Percentiles rank a stretch among this genome's conserved stretches.
These are phyloP conservation scores for Trogon surrucura DNA, from an alignment of 2,113 vertebrate genomes.

Conservation along the genomic window DNA sequence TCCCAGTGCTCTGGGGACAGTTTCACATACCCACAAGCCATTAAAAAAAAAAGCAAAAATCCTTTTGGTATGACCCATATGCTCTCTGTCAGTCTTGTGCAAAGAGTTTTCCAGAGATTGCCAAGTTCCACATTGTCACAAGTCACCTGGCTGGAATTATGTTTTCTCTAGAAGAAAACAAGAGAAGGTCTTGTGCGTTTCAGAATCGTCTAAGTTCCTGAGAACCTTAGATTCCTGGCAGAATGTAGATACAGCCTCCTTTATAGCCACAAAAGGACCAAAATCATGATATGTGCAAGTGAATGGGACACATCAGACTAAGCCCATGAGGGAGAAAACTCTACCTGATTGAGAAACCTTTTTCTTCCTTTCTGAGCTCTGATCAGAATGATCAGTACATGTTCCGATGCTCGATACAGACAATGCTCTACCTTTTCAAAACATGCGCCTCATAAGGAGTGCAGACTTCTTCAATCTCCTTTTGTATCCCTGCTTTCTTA, in stretches of 20 bases:
- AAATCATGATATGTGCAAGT: not conserved
- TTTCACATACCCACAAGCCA: not conserved
- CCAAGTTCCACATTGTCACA: not conserved
- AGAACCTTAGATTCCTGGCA: not conserved
- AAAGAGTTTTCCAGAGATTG: not conserved
- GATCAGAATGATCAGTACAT: not conserved
- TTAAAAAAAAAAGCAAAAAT: not conserved
- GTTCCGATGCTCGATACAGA: accelerated
- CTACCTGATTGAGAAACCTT: not conserved
- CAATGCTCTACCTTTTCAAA: not conserved
- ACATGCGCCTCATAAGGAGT: not conserved
- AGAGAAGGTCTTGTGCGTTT: not conserved
- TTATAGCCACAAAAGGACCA: not conserved
- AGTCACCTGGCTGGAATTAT: not conserved
- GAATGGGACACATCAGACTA: not conserved
- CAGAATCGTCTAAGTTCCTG: not conserved
- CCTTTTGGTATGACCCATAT: not conserved
- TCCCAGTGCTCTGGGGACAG: not conserved
- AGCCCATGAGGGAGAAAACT: not conserved
- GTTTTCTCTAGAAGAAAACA: not conserved
- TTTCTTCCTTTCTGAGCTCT: not conserved
- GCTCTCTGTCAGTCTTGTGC: not conserved
- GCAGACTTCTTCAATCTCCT: not conserved
- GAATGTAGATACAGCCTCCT: not conserved
- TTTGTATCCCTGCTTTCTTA: not conserved